These are phyloP conservation scores for Parauchenoglanis punctatus DNA, from an alignment of 2,797 vertebrate species.

Conservation along the genomic window DNA sequence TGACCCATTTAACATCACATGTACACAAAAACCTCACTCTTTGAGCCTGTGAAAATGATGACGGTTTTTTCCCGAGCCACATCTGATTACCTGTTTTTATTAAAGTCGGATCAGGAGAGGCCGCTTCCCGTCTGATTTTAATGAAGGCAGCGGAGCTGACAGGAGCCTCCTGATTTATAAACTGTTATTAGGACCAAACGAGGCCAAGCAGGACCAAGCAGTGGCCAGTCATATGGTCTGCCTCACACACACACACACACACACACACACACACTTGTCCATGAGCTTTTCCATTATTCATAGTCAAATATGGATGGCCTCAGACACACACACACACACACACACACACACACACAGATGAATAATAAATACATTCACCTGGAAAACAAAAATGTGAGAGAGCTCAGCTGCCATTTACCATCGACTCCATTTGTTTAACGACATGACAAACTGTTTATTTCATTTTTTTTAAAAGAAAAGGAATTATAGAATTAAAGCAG, in stretches of 20 bases:
- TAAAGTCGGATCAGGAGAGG: constrained; percentile 82
- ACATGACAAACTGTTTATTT: background rate
- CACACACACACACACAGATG: constrained; percentile 66
- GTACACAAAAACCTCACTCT: constrained; percentile 68
- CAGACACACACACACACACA: constrained; percentile 42
- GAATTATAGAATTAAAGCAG: too few relatives aligned
- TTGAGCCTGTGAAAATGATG: constrained; percentile 70
- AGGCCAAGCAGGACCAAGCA: constrained; percentile 46
- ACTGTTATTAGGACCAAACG: constrained; percentile 75
- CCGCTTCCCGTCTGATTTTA: constrained; percentile 79
- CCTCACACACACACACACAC: constrained; percentile 30
- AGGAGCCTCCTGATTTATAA: constrained; percentile 82
- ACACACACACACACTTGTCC: constrained; percentile 71
- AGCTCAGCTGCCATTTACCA: constrained; percentile 45
- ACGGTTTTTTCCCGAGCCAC: constrained; percentile 74
- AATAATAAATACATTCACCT: constrained; percentile 84
- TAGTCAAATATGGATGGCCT: constrained; percentile 74
- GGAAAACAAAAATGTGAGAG: constrained; percentile 69
- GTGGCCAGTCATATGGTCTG: constrained; percentile 56
- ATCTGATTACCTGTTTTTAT: constrained; percentile 82
- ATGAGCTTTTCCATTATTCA: constrained; percentile 83
- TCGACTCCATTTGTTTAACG: background rate
- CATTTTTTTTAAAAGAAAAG: background rate
- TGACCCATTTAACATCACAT: constrained; percentile 63
- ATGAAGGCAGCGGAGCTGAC: constrained; percentile 79